phyloP scores from a whole-genome alignment of 2,797 vertebrate species.

The Argyrosomus regius region DNA sequence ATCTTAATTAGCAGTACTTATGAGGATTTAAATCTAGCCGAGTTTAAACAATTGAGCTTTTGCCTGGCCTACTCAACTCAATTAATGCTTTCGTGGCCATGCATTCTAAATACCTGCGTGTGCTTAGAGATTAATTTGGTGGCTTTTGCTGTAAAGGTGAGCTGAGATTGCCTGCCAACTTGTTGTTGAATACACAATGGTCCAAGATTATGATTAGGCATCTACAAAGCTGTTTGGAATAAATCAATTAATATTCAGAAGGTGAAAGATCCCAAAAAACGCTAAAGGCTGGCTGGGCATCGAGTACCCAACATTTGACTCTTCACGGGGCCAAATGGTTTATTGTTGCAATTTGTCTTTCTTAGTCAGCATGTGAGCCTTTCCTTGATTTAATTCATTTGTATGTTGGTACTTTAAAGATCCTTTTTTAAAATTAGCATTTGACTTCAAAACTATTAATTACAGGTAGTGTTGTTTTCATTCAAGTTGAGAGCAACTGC shows the following conservation, averaged over 20 bases:
- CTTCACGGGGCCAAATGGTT: slow-evolving; percentile 37
- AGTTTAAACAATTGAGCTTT: slow-evolving; percentile 80
- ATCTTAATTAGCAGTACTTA: slow-evolving; percentile 85
- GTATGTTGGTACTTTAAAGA: slow-evolving; percentile 23
- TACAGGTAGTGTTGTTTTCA: not conserved
- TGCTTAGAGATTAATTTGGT: slow-evolving; percentile 68
- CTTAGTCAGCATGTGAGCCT: slow-evolving; percentile 40
- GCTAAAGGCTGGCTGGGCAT: slow-evolving; percentile 37
- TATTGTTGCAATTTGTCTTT: slow-evolving; percentile 36
- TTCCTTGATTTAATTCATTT: slow-evolving; percentile 37
- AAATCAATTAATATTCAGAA: slow-evolving; percentile 69
- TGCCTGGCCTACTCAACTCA: slow-evolving; percentile 76
- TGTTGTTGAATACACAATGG: slow-evolving; percentile 70
- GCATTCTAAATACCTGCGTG: slow-evolving; percentile 66
- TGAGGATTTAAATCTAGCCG: slow-evolving; percentile 79
- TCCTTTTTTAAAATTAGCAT: not conserved
- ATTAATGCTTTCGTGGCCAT: slow-evolving; percentile 72
- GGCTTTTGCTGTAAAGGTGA: slow-evolving; percentile 77
- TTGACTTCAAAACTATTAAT: not conserved
- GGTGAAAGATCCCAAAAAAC: slow-evolving; percentile 60
- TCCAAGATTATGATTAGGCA: slow-evolving; percentile 63
- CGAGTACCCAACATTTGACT: slow-evolving; percentile 24
- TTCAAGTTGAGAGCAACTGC: not conserved
- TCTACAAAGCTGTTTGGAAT: slow-evolving; percentile 55
- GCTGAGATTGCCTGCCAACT: slow-evolving; percentile 43